phyloP scores from a whole-genome alignment of 2,797 vertebrate species.

The Karalla daura region DNA sequence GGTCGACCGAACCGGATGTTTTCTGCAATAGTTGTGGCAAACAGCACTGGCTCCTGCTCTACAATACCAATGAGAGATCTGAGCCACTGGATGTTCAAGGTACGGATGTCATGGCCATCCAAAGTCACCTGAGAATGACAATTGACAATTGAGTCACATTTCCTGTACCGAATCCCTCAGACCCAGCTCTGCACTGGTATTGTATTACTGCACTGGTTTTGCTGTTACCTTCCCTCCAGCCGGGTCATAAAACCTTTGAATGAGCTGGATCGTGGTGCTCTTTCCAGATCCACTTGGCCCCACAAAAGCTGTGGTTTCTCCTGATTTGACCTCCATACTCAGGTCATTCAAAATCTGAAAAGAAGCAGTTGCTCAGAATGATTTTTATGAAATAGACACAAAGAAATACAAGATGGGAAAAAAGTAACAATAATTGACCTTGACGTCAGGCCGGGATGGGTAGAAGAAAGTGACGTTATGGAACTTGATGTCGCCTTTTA shows the following conservation, averaged over 20 bases:
- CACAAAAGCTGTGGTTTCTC: conserved; percentile 86
- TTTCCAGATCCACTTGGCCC: conserved; percentile 87
- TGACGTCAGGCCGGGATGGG: conserved; percentile 92
- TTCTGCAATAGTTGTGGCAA: conserved; percentile 84
- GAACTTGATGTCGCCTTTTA: conserved; percentile 95
- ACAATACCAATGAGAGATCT: conserved; percentile 85
- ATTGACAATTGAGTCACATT: neutral
- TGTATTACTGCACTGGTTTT: neutral
- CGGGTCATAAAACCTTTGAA: conserved; percentile 87
- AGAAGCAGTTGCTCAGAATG: neutral
- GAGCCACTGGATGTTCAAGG: conserved; percentile 85
- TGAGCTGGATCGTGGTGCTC: conserved; percentile 83
- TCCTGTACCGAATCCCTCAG: neutral
- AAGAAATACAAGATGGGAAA: neutral
- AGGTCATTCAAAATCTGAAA: conserved; percentile 83
- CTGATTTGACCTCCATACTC: conserved; percentile 77
- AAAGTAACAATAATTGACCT: no score
- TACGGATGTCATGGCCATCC: conserved; percentile 84
- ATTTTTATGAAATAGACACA: neutral
- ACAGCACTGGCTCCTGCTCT: conserved; percentile 86
- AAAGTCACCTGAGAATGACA: conserved; percentile 76
- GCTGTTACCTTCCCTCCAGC: conserved; percentile 82
- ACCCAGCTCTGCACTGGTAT: neutral
- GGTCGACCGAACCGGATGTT: conserved; percentile 82
- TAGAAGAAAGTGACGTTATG: conserved; percentile 92